Percentiles rank a stretch among this genome's conserved stretches.
phyloP scores from a whole-genome alignment of 92 coral and sea anemone species.

The Porites rus region DNA sequence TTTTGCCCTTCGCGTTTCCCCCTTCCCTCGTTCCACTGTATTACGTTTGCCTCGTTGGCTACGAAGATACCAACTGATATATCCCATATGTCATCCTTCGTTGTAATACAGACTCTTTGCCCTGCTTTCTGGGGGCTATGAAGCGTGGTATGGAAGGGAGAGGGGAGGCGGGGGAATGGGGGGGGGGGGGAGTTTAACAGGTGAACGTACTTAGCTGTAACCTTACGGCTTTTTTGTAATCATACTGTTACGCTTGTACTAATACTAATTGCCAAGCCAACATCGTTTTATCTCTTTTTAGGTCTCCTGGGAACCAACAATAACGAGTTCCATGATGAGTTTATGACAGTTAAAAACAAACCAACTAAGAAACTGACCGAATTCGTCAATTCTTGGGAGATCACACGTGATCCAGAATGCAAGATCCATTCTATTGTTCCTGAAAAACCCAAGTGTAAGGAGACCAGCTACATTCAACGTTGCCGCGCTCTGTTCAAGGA shows the following conservation, averaged over 20 bases:
- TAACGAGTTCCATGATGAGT: conserved; percentile 91
- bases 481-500: conserved; percentile 87
- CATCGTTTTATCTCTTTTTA: background rate
- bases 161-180: background rate
- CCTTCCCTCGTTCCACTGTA: too few species aligned
- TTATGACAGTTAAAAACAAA: conserved; percentile 68
- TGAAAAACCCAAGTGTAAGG: conserved; percentile 55
- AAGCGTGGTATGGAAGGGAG: background rate
- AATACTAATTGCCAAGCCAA: too few species aligned
- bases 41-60: too few species aligned
- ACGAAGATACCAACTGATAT: too few species aligned
- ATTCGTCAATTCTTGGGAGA: conserved; percentile 97
- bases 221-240: too few species aligned
- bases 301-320: conserved; percentile 99
- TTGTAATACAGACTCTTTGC: background rate
- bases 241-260: too few species aligned
- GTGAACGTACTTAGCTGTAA: too few species aligned
- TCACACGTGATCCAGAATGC: conserved; percentile 78
- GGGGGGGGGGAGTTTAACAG: background rate
- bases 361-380: conserved; percentile 72
- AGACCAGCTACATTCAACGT: conserved; percentile 56
- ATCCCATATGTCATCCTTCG: too few species aligned
- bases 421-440: conserved; percentile 20
- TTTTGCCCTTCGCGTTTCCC: too few species aligned
- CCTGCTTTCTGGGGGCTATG: background rate